Percentiles rank a stretch among this genome's conserved stretches.
Conservation (phyloP, 2,797 vertebrate species). For the Fistularia tabacaria region DNA sequence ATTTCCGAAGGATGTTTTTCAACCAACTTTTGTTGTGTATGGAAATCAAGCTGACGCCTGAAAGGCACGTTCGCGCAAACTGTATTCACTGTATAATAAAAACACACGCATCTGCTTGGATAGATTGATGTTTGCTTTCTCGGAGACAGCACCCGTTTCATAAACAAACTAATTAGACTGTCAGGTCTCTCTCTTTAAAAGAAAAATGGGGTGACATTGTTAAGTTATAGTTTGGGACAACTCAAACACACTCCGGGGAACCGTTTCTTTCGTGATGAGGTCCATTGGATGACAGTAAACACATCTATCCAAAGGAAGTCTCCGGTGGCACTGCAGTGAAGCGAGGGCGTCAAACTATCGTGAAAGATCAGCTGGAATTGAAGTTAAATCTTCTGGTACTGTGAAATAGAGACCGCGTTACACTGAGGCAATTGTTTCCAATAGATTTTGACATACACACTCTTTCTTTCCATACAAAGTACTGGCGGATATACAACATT, state of each 20-base stretch:
- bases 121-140: constrained; percentile 3
- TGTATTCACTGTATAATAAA: constrained; percentile 7
- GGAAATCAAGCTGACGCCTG: constrained; percentile 10
- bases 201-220: constrained; percentile 21
- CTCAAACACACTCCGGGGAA: constrained; percentile 42
- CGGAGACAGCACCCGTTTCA: constrained; percentile 6
- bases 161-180: constrained; percentile 6
- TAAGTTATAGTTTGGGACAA: constrained; percentile 47
- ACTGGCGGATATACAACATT: no score
- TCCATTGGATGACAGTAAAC: constrained; percentile 65
- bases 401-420: neutral
- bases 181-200: neutral
- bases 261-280: constrained; percentile 46
- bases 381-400: neutral
- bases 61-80: constrained; percentile 10
- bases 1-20: no score
- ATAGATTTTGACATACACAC: no score
- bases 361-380: no score
- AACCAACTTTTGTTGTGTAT: neutral
- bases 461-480: no score
- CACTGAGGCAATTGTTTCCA: neutral
- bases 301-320: constrained; percentile 23
- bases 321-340: no score
- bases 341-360: no score
- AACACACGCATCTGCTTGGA: constrained; percentile 12